These are phyloP conservation scores for Drosophila nannoptera DNA, from an alignment of 1,140 invertebrate genomes.

Conservation along the genomic window DNA sequence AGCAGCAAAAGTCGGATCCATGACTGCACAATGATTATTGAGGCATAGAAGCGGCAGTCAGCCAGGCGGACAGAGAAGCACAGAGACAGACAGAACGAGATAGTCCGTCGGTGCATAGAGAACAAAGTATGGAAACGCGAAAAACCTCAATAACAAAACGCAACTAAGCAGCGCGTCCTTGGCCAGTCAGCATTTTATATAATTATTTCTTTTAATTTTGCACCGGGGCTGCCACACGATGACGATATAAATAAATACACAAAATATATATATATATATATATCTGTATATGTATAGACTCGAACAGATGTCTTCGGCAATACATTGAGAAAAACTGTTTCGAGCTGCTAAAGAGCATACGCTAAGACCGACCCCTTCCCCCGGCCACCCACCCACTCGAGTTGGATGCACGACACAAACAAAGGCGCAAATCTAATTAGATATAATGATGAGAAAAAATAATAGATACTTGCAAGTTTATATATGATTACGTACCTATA, in stretches of 20 bases:
- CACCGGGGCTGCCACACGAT: constrained; percentile 37
- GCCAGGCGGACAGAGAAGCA: constrained; percentile 11
- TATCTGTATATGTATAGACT: background rate
- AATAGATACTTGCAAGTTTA: constrained; percentile 1
- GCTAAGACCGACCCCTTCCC: constrained; percentile 1
- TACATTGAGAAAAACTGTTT: constrained; percentile 9
- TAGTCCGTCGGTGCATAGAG: constrained; percentile 32
- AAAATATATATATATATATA: constrained; percentile 15
- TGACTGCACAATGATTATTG: constrained; percentile 67
- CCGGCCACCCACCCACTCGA: constrained; percentile 1
- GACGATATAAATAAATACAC: constrained; percentile 38
- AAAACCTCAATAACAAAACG: constrained; percentile 57
- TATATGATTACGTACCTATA: background rate
- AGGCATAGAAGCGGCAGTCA: constrained; percentile 28
- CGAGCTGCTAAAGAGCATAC: constrained; percentile 33
- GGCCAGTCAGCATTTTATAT: constrained; percentile 67
- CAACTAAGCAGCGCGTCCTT: constrained; percentile 69
- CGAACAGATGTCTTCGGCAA: background rate
- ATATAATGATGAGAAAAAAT: constrained; percentile 56
- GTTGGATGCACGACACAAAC: constrained; percentile 23
- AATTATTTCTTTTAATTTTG: constrained; percentile 69
- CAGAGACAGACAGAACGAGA: constrained; percentile 15
- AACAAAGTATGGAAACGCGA: constrained; percentile 56
- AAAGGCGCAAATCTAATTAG: constrained; percentile 48
- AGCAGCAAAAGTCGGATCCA: constrained; percentile 49